Evolutionary conservation across 2,888 invertebrate genomes (phyloP).

Genomic region (Alloplasta piceator): DNA sequence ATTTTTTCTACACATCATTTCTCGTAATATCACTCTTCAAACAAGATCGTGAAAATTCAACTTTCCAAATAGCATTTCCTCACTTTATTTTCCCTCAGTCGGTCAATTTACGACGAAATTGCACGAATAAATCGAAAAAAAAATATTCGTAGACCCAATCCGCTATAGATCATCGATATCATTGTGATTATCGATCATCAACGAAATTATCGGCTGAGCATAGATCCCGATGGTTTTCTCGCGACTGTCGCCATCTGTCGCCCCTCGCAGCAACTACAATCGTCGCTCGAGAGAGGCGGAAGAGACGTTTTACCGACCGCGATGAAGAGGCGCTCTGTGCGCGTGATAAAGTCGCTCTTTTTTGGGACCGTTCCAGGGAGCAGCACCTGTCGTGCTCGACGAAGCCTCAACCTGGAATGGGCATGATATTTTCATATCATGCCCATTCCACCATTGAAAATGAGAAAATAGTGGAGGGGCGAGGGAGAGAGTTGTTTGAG

Average conservation of each 20-base stretch:
- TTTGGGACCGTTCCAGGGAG: conserved; percentile 69
- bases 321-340: conserved; percentile 55
- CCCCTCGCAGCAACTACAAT: conserved; percentile 11
- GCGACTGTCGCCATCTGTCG: conserved; percentile 52
- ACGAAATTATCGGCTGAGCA: conserved; percentile 37
- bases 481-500: conserved; percentile 18
- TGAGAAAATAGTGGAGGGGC: conserved; percentile 2
- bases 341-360: conserved; percentile 34
- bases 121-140: conserved; percentile 45
- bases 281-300: neutral
- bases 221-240: neutral
- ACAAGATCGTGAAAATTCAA: neutral
- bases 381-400: conserved; percentile 76
- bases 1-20: neutral
- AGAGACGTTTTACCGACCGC: conserved; percentile 69
- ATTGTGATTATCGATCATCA: conserved; percentile 9
- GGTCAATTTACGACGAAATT: conserved; percentile 54
- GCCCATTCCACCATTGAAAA: too few relatives aligned
- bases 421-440: too few relatives aligned
- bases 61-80: conserved; percentile 44
- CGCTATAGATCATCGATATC: neutral
- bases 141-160: neutral
- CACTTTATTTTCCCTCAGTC: conserved; percentile 17
- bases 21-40: conserved; percentile 31
- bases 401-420: conserved; percentile 39